Evolutionary conservation across 2,888 invertebrate genomes (phyloP).

Genomic region (Calliopum simillimum): DNA sequence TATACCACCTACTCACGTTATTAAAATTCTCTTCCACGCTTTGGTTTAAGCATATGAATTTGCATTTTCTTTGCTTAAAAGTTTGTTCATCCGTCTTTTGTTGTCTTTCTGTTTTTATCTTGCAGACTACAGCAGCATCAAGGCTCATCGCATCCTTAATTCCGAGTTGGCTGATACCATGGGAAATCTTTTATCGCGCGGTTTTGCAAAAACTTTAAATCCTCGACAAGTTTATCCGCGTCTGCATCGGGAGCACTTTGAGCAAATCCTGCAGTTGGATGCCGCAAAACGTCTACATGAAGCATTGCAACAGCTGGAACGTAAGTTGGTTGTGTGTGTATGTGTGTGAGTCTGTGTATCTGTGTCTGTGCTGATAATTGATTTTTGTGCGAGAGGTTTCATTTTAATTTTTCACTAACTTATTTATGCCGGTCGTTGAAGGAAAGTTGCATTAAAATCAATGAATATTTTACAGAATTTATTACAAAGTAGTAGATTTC

Average conservation of each 20-base stretch:
- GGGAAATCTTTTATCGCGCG: slow-evolving; percentile 89
- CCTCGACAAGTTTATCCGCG: slow-evolving; percentile 80
- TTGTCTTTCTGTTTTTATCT: slow-evolving; percentile 42
- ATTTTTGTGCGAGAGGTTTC: background rate
- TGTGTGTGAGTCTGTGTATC: background rate
- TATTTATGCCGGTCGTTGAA: no score
- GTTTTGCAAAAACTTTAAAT: slow-evolving; percentile 82
- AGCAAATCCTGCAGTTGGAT: slow-evolving; percentile 65
- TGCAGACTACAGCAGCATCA: slow-evolving; percentile 86
- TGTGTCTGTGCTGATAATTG: background rate
- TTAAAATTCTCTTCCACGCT: background rate
- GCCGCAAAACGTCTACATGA: slow-evolving; percentile 71
- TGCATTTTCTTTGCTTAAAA: slow-evolving; percentile 2
- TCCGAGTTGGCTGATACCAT: slow-evolving; percentile 91
- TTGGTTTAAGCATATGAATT: background rate
- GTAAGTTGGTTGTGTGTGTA: slow-evolving; percentile 63
- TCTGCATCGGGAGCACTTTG: slow-evolving; percentile 69
- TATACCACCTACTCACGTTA: background rate
- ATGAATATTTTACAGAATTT: no score
- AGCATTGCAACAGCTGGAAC: slow-evolving; percentile 71
- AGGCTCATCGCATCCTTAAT: slow-evolving; percentile 82
- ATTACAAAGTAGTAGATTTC: no score
- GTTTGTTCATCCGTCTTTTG: no score
- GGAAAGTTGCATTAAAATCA: no score
- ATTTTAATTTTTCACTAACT: no score